Evolutionary conservation across 2,113 vertebrate genomes (phyloP).

Genomic region (Nycticorax nycticorax): DNA sequence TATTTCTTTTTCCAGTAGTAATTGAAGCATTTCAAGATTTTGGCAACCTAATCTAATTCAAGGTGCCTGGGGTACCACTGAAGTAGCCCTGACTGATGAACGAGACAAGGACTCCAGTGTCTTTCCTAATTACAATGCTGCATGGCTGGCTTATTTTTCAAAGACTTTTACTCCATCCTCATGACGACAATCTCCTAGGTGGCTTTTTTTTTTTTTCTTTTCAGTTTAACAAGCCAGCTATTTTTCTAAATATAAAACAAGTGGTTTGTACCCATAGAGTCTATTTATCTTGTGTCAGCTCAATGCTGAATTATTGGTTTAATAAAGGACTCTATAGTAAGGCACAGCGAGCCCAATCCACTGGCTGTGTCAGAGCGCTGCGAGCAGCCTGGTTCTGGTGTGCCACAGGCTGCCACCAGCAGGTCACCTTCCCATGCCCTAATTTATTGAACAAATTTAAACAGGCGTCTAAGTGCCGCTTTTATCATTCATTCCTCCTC

Average conservation of each 20-base stretch:
- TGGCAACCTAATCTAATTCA: neutral
- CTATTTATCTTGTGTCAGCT: neutral
- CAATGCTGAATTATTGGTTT: neutral
- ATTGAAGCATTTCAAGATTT: neutral
- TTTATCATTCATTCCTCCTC: neutral
- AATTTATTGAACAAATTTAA: neutral
- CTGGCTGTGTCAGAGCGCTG: neutral
- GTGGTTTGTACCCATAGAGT: neutral
- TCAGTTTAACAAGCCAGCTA: neutral
- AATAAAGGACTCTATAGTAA: neutral
- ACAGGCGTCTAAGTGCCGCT: neutral
- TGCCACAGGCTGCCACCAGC: neutral
- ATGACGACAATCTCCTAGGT: neutral
- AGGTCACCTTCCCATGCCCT: neutral
- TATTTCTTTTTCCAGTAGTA: neutral
- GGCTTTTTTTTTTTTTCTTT: neutral
- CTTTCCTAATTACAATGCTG: neutral
- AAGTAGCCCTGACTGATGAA: neutral
- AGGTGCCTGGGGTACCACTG: neutral
- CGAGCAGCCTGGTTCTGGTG: neutral
- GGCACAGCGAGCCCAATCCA: neutral
- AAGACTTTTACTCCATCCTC: neutral
- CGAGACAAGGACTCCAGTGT: neutral
- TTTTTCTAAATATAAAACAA: neutral
- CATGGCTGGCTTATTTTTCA: neutral